A percentile compares a stretch with the other conserved stretches of the same genome.
Evolutionary conservation across 2,888 invertebrate genomes (phyloP).

Genomic region (Caenorhabditis virilis): DNA sequence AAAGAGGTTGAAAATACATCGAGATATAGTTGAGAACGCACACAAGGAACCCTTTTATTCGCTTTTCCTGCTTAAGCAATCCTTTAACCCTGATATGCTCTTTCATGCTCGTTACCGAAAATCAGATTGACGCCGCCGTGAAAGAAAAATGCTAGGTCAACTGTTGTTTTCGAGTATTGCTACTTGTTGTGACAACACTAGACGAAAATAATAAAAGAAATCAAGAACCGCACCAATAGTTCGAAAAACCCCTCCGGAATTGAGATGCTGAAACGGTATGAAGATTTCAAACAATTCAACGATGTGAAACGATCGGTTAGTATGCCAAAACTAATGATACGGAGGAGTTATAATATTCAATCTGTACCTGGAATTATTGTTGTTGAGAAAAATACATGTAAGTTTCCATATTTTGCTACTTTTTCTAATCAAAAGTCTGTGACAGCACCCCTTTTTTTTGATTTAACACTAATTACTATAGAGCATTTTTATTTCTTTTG

Average conservation of each 20-base stretch:
- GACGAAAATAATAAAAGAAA: not conserved
- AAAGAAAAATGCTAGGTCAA: too few species aligned
- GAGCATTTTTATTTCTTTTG: not conserved
- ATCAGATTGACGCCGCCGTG: too few species aligned
- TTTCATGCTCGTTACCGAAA: too few species aligned
- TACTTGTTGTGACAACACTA: too few species aligned
- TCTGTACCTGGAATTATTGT: conserved; percentile 34
- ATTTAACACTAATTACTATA: not conserved
- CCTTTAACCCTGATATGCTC: too few species aligned
- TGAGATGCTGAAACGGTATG: conserved; percentile 6
- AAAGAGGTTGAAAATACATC: too few species aligned
- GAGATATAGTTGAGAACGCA: too few species aligned
- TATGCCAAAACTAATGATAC: conserved; percentile 29
- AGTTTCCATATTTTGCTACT: not conserved
- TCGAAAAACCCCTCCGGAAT: not conserved
- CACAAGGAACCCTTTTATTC: too few species aligned
- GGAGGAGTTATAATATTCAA: conserved; percentile 31
- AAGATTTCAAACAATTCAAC: too few species aligned
- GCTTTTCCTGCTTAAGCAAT: too few species aligned
- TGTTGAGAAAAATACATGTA: conserved; percentile 17
- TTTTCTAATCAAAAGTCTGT: not conserved
- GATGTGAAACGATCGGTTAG: conserved; percentile 30
- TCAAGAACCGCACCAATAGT: not conserved
- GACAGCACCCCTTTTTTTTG: not conserved
- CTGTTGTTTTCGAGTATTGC: conserved; percentile 4